These are phyloP conservation scores for Yponomeuta plumbellus DNA, from an alignment of 2,888 invertebrate genomes.

Conservation along the genomic window DNA sequence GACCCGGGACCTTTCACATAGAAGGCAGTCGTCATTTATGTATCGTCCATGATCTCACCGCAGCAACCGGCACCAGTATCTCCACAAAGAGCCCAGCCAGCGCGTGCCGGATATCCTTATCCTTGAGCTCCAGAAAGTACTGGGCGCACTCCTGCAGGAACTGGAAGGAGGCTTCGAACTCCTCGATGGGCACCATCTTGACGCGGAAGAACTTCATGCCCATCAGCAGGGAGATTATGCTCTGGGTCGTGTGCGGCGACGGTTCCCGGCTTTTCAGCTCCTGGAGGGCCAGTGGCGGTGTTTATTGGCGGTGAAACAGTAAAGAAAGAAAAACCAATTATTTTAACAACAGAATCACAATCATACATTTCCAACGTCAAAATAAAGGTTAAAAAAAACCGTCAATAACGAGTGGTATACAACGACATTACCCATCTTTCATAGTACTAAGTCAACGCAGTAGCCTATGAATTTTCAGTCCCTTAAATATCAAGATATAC, in stretches of 20 bases:
- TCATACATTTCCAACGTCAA: too few species aligned
- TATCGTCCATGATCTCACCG: slow-evolving; percentile 72
- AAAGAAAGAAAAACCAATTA: too few species aligned
- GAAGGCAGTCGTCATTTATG: too few species aligned
- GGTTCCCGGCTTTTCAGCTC: slow-evolving; percentile 87
- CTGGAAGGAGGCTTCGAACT: slow-evolving; percentile 98
- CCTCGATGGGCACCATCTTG: slow-evolving; percentile 98
- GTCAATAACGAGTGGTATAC: too few species aligned
- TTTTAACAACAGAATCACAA: too few species aligned
- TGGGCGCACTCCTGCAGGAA: slow-evolving; percentile 99
- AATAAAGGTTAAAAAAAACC: too few species aligned
- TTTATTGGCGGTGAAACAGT: neutral
- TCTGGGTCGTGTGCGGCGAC: slow-evolving; percentile 92
- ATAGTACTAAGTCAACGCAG: too few species aligned
- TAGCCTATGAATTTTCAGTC: too few species aligned
- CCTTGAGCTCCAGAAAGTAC: slow-evolving; percentile 98
- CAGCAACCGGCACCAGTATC: slow-evolving; percentile 98
- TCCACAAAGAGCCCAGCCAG: slow-evolving; percentile 98
- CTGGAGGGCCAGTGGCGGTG: slow-evolving; percentile 31
- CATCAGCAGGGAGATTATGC: slow-evolving; percentile 97
- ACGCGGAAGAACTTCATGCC: slow-evolving; percentile 99
- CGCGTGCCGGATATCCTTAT: slow-evolving; percentile 98
- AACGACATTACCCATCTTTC: too few species aligned
- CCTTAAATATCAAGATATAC: too few species aligned
- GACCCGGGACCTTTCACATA: too few species aligned